Evolutionary conservation across 2,888 invertebrate species (phyloP).

Genomic region (Drosophila macrospina): DNA sequence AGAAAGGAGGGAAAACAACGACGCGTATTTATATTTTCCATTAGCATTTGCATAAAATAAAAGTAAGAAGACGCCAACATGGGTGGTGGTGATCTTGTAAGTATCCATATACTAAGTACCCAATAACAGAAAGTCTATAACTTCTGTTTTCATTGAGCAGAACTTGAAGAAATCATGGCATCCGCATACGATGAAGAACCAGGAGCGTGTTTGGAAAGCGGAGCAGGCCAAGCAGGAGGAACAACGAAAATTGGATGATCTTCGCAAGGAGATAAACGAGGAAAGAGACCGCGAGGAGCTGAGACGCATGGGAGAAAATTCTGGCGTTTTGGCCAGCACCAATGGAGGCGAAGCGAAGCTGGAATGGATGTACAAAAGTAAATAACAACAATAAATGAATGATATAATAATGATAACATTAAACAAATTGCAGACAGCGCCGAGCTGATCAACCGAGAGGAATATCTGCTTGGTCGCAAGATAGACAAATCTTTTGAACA

Average conservation of each 20-base stretch:
- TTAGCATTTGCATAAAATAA: neutral
- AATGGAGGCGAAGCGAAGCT: conserved; percentile 87
- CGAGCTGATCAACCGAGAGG: conserved; percentile 89
- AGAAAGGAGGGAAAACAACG: conserved; percentile 34
- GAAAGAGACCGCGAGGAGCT: conserved; percentile 89
- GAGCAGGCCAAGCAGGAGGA: conserved; percentile 91
- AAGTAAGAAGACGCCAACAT: conserved; percentile 47
- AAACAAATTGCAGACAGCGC: conserved; percentile 65
- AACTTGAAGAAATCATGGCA: conserved; percentile 93
- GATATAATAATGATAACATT: neutral
- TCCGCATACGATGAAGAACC: conserved; percentile 91
- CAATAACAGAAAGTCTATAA: neutral
- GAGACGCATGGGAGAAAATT: conserved; percentile 87
- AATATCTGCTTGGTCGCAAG: conserved; percentile 93
- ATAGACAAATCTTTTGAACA: conserved; percentile 91
- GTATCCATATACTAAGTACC: neutral
- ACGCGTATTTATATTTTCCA: conserved; percentile 15
- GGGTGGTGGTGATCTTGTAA: conserved; percentile 84
- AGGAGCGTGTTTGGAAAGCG: conserved; percentile 92
- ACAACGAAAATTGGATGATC: conserved; percentile 88
- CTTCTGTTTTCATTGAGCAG: conserved; percentile 82
- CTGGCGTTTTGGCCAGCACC: conserved; percentile 86
- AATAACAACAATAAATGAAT: conserved; percentile 10
- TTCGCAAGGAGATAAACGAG: conserved; percentile 89
- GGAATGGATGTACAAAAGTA: conserved; percentile 95